phyloP scores from a whole-genome alignment of 2,113 vertebrate genomes.

The Pachyramphus minor region DNA sequence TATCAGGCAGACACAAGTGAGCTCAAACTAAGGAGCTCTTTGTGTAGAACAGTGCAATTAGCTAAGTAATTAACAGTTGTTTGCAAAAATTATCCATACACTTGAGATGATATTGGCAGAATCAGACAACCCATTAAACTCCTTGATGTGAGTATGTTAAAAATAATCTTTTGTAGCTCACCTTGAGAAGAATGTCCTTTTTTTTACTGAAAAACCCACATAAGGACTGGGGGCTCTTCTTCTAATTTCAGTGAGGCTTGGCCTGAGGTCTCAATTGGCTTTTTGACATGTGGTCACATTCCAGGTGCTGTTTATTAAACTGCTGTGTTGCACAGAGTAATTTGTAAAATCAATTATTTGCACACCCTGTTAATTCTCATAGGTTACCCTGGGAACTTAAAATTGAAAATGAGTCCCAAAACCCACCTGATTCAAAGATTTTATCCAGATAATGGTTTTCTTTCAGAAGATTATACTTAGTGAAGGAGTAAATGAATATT shows the following conservation, averaged over 20 bases:
- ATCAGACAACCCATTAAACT: background rate
- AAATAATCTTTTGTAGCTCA: background rate
- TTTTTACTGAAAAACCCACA: background rate
- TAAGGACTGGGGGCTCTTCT: background rate
- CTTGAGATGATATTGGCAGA: background rate
- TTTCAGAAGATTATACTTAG: background rate
- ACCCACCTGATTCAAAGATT: background rate
- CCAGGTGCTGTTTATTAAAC: background rate
- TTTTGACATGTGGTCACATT: rapidly evolving
- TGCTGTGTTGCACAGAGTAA: rapidly evolving
- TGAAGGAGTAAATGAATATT: background rate
- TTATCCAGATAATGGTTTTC: background rate
- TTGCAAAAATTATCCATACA: background rate
- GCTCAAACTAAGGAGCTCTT: background rate
- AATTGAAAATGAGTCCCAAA: background rate
- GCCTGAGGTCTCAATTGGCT: background rate
- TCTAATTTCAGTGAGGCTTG: background rate
- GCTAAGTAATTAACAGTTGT: background rate
- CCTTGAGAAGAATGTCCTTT: background rate
- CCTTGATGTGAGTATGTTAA: rapidly evolving
- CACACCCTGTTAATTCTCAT: background rate
- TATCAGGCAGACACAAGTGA: background rate
- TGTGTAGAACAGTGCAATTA: background rate
- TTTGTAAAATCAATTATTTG: background rate
- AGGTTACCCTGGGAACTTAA: background rate